phyloP scores from a whole-genome alignment of 2,113 vertebrate genomes.

The Sialia sialis region DNA sequence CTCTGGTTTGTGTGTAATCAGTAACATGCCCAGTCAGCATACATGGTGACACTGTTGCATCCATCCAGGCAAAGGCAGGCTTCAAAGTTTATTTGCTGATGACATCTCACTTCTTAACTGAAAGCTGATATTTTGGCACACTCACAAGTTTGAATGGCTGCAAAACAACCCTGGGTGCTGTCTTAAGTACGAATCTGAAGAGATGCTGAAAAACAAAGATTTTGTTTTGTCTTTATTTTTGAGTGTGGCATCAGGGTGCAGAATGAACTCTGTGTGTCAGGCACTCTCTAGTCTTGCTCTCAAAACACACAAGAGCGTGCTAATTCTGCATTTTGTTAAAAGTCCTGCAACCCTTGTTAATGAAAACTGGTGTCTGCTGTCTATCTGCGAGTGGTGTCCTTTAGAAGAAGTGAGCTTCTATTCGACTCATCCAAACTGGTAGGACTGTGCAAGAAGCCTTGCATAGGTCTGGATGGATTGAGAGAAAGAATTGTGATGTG shows the following conservation, averaged over 20 bases:
- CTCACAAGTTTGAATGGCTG: neutral
- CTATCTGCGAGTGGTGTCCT: neutral
- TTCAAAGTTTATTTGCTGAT: neutral
- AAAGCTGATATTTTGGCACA: neutral
- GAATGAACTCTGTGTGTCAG: neutral
- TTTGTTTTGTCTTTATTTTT: neutral
- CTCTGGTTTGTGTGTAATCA: neutral
- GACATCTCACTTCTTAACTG: neutral
- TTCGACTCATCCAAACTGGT: neutral
- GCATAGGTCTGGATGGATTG: neutral
- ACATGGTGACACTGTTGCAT: accelerated
- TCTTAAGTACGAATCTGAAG: neutral
- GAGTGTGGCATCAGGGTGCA: neutral
- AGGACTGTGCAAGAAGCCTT: neutral
- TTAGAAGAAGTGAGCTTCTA: neutral
- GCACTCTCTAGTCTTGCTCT: accelerated
- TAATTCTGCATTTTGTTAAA: neutral
- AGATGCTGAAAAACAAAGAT: neutral
- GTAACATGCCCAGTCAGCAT: accelerated
- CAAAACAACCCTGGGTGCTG: neutral
- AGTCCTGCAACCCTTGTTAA: neutral
- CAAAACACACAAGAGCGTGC: neutral
- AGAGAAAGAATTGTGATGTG: neutral
- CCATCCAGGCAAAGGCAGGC: neutral
- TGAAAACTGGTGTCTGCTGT: neutral